Conservation (phyloP, 2,797 vertebrate species). For the Phrynocephalus forsythii region DNA sequence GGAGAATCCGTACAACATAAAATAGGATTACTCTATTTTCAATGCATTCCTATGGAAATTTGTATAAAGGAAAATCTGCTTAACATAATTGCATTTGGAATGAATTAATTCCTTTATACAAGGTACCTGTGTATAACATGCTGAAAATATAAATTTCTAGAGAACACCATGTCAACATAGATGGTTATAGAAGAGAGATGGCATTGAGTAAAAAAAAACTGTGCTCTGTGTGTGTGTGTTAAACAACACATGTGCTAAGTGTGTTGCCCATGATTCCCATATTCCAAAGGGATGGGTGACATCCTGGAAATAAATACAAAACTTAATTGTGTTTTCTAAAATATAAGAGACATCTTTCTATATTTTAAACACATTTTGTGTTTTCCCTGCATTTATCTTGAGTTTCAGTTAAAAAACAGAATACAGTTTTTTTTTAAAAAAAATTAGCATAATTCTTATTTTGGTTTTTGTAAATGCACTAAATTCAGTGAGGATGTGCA, state of each 20-base stretch:
- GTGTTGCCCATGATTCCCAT: background rate
- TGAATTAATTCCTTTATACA: too few relatives aligned
- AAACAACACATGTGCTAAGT: background rate
- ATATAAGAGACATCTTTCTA: background rate
- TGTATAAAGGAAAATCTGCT: too few relatives aligned
- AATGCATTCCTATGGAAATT: too few relatives aligned
- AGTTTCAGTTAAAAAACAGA: too few relatives aligned
- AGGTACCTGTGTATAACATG: background rate
- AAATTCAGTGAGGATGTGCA: too few relatives aligned
- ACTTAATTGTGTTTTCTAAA: background rate
- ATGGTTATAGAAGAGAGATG: background rate
- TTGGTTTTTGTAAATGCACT: background rate
- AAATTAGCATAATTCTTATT: background rate
- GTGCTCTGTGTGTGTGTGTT: too few relatives aligned
- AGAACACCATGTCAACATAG: background rate
- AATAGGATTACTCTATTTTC: too few relatives aligned
- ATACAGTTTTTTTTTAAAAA: background rate
- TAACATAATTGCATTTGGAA: too few relatives aligned
- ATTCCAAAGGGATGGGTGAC: background rate
- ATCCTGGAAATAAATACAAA: background rate
- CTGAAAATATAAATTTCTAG: background rate
- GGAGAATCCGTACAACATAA: too few relatives aligned
- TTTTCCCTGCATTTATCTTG: too few relatives aligned
- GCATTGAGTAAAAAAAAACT: background rate
- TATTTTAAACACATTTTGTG: too few relatives aligned